These are phyloP conservation scores for Strix uralensis DNA, from an alignment of 2,113 vertebrate species.

Conservation along the genomic window DNA sequence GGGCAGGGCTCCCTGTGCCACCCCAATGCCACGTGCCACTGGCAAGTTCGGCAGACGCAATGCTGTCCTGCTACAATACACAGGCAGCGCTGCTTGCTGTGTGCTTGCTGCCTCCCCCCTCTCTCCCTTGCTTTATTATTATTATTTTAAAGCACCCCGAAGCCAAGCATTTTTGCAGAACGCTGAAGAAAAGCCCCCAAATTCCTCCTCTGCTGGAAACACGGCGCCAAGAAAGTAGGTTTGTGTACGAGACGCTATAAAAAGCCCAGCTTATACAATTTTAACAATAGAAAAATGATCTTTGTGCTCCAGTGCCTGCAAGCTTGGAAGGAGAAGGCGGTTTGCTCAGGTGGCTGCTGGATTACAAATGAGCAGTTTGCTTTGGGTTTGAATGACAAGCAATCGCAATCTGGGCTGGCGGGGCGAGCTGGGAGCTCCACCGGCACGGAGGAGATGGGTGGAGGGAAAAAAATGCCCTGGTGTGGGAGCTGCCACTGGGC, in stretches of 20 bases:
- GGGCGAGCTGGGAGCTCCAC: slow-evolving; percentile 41
- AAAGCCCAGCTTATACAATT: slow-evolving; percentile 72
- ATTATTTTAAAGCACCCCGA: slow-evolving; percentile 48
- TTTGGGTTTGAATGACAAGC: slow-evolving; percentile 86
- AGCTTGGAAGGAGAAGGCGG: slow-evolving; percentile 59
- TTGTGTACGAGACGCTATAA: slow-evolving; percentile 68
- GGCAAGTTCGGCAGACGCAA: accelerated
- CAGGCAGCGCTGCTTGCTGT: neutral
- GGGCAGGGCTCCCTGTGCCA: neutral
- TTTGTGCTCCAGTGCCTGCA: slow-evolving; percentile 72
- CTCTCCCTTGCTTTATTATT: neutral
- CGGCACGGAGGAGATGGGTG: neutral
- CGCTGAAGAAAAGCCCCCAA: neutral
- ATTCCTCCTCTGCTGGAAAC: neutral
- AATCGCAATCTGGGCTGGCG: slow-evolving; percentile 75
- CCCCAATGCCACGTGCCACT: accelerated
- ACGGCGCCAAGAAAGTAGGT: slow-evolving; percentile 35
- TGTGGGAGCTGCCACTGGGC: slow-evolving; percentile 53
- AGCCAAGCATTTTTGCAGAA: slow-evolving; percentile 53
- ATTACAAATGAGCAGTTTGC: slow-evolving; percentile 84
- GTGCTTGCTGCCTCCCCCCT: neutral
- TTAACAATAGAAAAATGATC: slow-evolving; percentile 79
- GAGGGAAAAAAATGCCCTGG: neutral
- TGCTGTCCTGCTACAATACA: neutral
- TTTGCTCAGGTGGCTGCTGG: slow-evolving; percentile 82